Base-by-base conservation (phyloP, 2,113 vertebrate genomes). In the Diglossa brunneiventris region DNA sequence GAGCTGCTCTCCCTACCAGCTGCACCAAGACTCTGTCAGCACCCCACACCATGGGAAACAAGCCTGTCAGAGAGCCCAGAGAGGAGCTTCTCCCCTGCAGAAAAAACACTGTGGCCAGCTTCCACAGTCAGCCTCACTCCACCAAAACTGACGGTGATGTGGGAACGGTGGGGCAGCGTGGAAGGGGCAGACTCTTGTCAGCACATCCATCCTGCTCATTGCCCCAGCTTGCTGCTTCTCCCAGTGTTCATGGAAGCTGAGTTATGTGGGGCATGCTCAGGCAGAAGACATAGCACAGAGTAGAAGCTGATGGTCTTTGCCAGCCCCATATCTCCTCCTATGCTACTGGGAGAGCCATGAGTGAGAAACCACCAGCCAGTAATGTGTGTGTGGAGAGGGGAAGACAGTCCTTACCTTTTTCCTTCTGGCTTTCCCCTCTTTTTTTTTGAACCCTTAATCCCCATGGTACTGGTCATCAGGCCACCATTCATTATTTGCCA, bases 211-310 rank as follows among this genome's bases (percentile, higher is more conserved):
- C 68, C 39, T 62, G 59, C 59, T 64, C 46, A 10, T 5, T 80
- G 80, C 11, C 47, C 24, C 41, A 47, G 26, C 52, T 53, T 85
- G 58, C 44, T 69, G 49, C 53, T 77, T 74, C 62, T 72, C 47
- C 12, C 15, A 33, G 28, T 5, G 8, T 13, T 82, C 6, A 4
- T 22, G 58, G 83, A 75, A 90, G 69, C 33, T 1, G 5, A 50
- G 27, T 31, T 53, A 52, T 0, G 0, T n/a, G 50, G 2, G 2
- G 13, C 13, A 4, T 41, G 19, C 33, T 15, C 46, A 89, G 6
- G 16, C 58, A 93, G 67, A 53, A 63, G 35, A 35, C 2, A 3
- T 7, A 68, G 41, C 63, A 75, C 30, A 70, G 33, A 58, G 31
- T 0, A 47, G 28, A 85, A 44, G 37, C 6, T 56, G 15, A 61